Evolutionary conservation across 92 coral and sea anemone species (phyloP).

Genomic region (Porites cylindrica): DNA sequence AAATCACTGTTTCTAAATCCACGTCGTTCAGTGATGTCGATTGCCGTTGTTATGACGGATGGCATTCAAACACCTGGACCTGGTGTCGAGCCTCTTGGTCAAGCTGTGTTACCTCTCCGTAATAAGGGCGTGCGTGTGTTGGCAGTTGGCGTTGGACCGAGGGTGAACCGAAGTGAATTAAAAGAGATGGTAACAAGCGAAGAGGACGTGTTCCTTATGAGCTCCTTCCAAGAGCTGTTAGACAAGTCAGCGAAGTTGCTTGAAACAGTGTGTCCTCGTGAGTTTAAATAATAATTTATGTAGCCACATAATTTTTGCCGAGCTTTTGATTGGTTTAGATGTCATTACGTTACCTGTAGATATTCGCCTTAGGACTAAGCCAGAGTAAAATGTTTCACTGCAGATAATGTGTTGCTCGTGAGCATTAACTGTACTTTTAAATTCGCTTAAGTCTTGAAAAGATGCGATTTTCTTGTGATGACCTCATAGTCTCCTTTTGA

Average conservation of each 20-base stretch:
- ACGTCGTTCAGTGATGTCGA: constrained; percentile 74
- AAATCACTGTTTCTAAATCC: constrained; percentile 62
- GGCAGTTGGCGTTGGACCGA: constrained; percentile 85
- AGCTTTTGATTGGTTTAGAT: too few species aligned
- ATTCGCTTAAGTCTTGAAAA: too few species aligned
- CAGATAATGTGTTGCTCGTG: too few species aligned
- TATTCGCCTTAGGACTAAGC: too few species aligned
- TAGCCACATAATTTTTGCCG: too few species aligned
- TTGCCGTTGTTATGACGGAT: constrained; percentile 90
- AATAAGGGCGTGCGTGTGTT: constrained; percentile 83
- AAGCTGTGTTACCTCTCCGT: constrained; percentile 80
- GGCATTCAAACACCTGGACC: constrained; percentile 75
- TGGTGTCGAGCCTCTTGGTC: constrained; percentile 70
- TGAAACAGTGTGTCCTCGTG: constrained; percentile 74
- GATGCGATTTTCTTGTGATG: too few species aligned
- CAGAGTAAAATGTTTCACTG: too few species aligned
- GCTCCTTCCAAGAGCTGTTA: constrained; percentile 72
- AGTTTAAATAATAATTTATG: neutral
- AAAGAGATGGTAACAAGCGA: constrained; percentile 58
- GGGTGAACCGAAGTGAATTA: constrained; percentile 63
- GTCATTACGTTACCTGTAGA: too few species aligned
- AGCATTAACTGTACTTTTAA: too few species aligned
- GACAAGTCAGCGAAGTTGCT: constrained; percentile 70
- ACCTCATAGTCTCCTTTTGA: too few species aligned
- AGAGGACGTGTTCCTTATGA: constrained; percentile 72